Percentiles rank a stretch among this genome's conserved stretches.
These are phyloP conservation scores for Scaptomyza tumidula DNA, from an alignment of 2,888 invertebrate species.

Conservation along the genomic window DNA sequence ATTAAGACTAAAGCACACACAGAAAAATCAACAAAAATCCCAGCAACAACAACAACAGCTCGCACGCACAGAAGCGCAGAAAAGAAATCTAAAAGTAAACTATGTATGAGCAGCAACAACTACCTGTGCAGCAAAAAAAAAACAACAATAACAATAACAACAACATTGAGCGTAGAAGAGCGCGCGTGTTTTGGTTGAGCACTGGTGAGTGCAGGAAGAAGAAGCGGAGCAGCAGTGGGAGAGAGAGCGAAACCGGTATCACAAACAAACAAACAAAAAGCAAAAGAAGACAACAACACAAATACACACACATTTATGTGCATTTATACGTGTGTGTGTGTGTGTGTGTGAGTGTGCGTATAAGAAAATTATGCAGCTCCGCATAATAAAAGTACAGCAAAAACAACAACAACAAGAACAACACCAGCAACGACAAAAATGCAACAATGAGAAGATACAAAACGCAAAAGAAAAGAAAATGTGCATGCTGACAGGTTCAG, in stretches of 20 bases:
- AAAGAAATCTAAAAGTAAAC: slow-evolving; percentile 77
- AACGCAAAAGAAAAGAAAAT: slow-evolving; percentile 59
- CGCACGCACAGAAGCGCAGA: slow-evolving; percentile 60
- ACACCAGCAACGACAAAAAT: slow-evolving; percentile 36
- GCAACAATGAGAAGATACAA: slow-evolving; percentile 54
- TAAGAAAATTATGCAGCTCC: slow-evolving; percentile 48
- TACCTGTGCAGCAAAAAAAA: slow-evolving; percentile 64
- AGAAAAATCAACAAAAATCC: slow-evolving; percentile 24
- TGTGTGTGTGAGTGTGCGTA: slow-evolving; percentile 32
- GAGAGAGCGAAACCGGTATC: slow-evolving; percentile 66
- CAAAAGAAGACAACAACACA: slow-evolving; percentile 53
- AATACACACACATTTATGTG: slow-evolving; percentile 26
- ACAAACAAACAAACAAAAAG: slow-evolving; percentile 54
- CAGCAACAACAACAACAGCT: slow-evolving; percentile 32
- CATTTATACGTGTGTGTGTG: slow-evolving; percentile 17
- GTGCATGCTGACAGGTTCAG: slow-evolving; percentile 61
- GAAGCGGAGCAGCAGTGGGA: slow-evolving; percentile 11
- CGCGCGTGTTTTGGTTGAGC: slow-evolving; percentile 31
- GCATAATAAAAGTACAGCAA: slow-evolving; percentile 32
- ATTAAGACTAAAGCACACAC: slow-evolving; percentile 53
- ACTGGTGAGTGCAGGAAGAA: slow-evolving; percentile 23
- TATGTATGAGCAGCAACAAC: slow-evolving; percentile 58
- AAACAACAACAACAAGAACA: slow-evolving; percentile 8
- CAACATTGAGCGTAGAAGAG: slow-evolving; percentile 24
- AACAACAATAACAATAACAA: slow-evolving; percentile 30